These are phyloP conservation scores for Ammospiza caudacuta DNA, from an alignment of 2,113 vertebrate species.

Conservation along the genomic window DNA sequence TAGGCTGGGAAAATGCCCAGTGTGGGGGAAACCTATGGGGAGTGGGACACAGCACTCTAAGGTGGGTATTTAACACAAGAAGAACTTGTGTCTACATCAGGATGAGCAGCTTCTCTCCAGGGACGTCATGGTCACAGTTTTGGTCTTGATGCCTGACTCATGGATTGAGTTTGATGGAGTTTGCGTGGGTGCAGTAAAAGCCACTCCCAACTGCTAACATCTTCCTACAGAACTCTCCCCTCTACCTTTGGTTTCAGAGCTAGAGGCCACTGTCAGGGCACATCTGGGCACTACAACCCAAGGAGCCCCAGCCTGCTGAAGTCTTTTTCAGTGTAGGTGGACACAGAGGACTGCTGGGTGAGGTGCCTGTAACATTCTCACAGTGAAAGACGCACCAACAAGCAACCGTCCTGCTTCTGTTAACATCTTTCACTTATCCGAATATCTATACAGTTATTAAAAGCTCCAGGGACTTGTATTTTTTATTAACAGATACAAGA, in stretches of 20 bases:
- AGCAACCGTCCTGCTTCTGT: accelerated
- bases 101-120: neutral
- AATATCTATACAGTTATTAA: conserved; percentile 13
- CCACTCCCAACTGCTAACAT: neutral
- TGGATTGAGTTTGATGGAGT: neutral
- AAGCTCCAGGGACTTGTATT: conserved; percentile 26
- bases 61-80: neutral
- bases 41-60: neutral
- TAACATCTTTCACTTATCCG: neutral
- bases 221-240: neutral
- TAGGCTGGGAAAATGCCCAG: neutral
- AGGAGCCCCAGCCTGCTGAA: neutral
- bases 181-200: neutral
- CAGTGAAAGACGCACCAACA: neutral
- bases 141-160: neutral
- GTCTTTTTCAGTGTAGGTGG: neutral
- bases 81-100: neutral
- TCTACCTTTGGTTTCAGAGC: neutral
- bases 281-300: accelerated
- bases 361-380: neutral
- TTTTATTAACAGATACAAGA: conserved; percentile 23
- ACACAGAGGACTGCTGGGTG: neutral
- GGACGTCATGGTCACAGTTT: neutral
- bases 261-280: neutral
- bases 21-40: neutral